These are phyloP conservation scores for Cyanoliseus patagonus DNA, from an alignment of 2,113 vertebrate genomes.

Conservation along the genomic window DNA sequence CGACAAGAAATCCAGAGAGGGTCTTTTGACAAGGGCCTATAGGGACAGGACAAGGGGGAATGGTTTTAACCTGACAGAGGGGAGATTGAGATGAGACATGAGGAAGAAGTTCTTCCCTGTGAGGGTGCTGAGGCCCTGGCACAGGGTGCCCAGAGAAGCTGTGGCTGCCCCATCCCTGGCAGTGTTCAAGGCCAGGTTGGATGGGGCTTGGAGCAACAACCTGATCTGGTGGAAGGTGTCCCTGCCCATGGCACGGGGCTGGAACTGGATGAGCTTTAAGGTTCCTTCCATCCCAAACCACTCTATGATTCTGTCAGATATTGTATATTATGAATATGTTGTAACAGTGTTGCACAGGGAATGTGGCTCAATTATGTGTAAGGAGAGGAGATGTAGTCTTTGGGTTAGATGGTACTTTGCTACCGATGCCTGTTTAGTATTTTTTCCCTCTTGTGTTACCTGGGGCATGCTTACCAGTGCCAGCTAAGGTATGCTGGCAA, in stretches of 20 bases:
- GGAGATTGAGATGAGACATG: neutral
- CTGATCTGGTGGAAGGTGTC: neutral
- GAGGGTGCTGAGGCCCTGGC: neutral
- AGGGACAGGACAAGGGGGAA: neutral
- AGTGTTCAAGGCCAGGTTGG: neutral
- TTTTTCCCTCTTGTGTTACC: neutral
- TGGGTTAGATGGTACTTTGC: neutral
- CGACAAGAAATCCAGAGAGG: neutral
- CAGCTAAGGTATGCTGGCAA: neutral
- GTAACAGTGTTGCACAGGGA: fast-evolving
- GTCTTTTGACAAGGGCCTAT: neutral
- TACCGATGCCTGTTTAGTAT: neutral
- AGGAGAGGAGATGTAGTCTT: neutral
- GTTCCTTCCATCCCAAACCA: neutral
- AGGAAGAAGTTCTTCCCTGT: neutral
- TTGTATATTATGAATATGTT: neutral
- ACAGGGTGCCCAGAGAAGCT: neutral
- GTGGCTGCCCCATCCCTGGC: neutral
- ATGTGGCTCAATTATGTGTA: fast-evolving
- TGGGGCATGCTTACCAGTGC: neutral
- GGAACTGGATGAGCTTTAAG: neutral
- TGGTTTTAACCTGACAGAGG: neutral
- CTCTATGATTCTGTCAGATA: neutral
- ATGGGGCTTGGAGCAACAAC: neutral
- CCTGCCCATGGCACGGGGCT: neutral